Evolutionary conservation across 2,113 vertebrate species (phyloP).

Genomic region (Pomatostomus ruficeps): DNA sequence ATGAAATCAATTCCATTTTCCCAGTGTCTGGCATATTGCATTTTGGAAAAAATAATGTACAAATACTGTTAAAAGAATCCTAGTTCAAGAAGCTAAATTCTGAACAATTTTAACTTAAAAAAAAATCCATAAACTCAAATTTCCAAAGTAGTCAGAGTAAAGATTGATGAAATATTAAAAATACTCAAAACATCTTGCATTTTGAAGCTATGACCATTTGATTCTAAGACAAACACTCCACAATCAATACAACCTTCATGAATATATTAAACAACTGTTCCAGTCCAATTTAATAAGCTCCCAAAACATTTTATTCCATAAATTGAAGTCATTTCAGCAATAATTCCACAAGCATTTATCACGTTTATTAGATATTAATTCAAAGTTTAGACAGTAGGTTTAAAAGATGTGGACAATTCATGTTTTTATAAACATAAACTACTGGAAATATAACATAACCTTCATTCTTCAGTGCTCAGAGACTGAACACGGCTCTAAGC

Average conservation of each 20-base stretch:
- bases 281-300: conserved; percentile 31
- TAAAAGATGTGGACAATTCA: background rate
- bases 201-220: conserved; percentile 4
- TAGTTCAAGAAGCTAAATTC: conserved; percentile 1
- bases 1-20: conserved; percentile 9
- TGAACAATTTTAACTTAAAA: background rate
- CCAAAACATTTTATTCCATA: conserved; percentile 7
- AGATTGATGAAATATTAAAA: conserved; percentile 36
- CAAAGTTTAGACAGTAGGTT: background rate
- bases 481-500: background rate
- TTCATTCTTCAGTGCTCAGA: background rate
- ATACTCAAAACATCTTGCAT: conserved; percentile 1
- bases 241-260: conserved; percentile 30
- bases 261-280: conserved; percentile 31
- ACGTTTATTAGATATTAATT: background rate
- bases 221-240: background rate
- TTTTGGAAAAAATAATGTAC: background rate
- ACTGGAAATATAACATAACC: background rate
- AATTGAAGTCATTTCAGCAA: conserved; percentile 4
- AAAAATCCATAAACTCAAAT: background rate
- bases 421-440: background rate
- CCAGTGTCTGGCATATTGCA: background rate
- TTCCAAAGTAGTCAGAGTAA: background rate
- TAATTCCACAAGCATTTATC: background rate
- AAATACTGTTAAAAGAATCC: background rate